These are phyloP conservation scores for Aromia moschata DNA, from an alignment of 2,888 invertebrate species.

Conservation along the genomic window DNA sequence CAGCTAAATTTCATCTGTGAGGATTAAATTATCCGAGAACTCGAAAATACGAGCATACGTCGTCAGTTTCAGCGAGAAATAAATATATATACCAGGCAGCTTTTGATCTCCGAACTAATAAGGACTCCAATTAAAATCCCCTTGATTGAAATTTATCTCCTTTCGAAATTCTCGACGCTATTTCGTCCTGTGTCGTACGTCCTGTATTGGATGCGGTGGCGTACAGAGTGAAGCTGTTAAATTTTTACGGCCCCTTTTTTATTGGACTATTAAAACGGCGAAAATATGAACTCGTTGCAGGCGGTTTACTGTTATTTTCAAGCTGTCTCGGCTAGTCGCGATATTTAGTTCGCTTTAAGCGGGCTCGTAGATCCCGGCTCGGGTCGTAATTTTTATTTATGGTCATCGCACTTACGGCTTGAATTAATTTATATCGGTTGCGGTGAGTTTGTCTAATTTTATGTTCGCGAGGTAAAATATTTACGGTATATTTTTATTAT, in stretches of 20 bases:
- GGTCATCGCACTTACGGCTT: no score
- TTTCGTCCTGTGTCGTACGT: constrained; percentile 3
- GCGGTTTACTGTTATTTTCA: constrained; percentile 38
- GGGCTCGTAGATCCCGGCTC: constrained; percentile 17
- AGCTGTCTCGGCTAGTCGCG: constrained; percentile 39
- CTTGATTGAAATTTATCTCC: constrained; percentile 35
- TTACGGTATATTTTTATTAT: no score
- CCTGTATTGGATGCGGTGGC: constrained; percentile 6
- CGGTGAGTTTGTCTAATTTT: no score
- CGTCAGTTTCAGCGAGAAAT: constrained; percentile 7
- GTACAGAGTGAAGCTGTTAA: constrained; percentile 35
- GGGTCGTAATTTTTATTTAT: constrained; percentile 35
- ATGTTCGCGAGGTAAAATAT: no score
- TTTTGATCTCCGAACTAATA: constrained; percentile 13
- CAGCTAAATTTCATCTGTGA: not conserved
- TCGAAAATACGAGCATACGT: not conserved
- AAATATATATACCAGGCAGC: constrained; percentile 6
- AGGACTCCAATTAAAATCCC: constrained; percentile 20
- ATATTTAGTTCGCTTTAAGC: constrained; percentile 36
- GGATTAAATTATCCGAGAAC: constrained; percentile 2
- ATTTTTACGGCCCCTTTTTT: constrained; percentile 34
- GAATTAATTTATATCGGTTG: no score
- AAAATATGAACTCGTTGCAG: constrained; percentile 40
- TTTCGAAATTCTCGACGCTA: constrained; percentile 23
- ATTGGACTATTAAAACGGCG: constrained; percentile 21